Base-by-base conservation (phyloP, 1,140 invertebrate species). In the Pissodes strobi region DNA sequence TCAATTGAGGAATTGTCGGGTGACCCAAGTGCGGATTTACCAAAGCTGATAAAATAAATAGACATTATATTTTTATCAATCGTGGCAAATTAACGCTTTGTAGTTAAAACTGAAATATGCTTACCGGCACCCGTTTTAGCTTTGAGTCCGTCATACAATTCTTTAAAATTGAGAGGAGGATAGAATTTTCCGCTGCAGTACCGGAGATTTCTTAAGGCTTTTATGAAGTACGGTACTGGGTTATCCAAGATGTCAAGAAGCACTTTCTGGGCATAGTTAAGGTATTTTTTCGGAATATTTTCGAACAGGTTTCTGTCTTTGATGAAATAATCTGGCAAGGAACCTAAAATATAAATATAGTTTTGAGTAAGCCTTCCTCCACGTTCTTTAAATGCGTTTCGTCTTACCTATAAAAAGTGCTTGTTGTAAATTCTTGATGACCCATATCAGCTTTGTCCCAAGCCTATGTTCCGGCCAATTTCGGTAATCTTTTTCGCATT, bases 281-380 rank as follows among this genome's bases (percentile, higher is more conserved):
- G 67, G 30, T 87, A 80, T 4, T 85, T 83, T 48, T 81, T 82
- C 0, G 88, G 85, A 48, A 90, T 85, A 48, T 83, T 86, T 70
- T 87, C 85, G 60, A 91, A 86, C 18, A 91, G 78, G 79, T 93
- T 91, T 58, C 87, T 86, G 21, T 81, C 81, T 49, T 82, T 81
- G 19, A 92, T 82, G 72, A 92, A 92, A 73, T 89, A 93, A 72
- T 91, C 87, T 5, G 81, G 83, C 58, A 92, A 78, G 0, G 82
- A 73, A 59, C 84, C 84, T 61, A 27, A 27, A 9, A 9, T 5
- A 9, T 27, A 27, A 27, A 27, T 5, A 5, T 27, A n/a, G n/a
- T n/a, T n/a, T n/a, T n/a, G n/a, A n/a, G n/a, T n/a, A n/a, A n/a
- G n/a, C n/a, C n/a, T n/a, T n/a, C n/a, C n/a, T n/a, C n/a, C n/a